Evolutionary conservation across 2,888 invertebrate species (phyloP), one percentile per base, ranked within the genome.

Genomic region (Drosophila pseudotalamancana): DNA sequence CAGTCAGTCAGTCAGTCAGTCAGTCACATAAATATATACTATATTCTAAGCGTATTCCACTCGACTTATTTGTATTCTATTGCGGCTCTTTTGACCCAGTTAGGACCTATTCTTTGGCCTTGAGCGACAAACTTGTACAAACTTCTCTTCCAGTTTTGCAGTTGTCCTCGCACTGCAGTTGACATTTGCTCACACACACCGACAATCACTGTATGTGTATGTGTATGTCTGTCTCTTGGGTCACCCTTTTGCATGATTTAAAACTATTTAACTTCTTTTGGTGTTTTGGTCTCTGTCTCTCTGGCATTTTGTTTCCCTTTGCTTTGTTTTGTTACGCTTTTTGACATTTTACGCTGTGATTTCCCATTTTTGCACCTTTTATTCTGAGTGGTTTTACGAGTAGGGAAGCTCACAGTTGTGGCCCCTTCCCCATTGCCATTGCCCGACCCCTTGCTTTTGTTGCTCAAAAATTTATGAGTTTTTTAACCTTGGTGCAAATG

Each of bases 91-190:
- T 25, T 73, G 72, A 73, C 74, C 74, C 55, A 72, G 73, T 73
- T 74, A 67, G 55, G 49, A 37, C 42, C 39, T 27, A 53, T 49
- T 79, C 68, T 74, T 77, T 65, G 82, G 55, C 81, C 81, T 85
- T 82, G 79, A 54, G 82, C 64, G 59, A 48, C 62, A 48, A 46
- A 43, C 27, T 62, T 70, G 72, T 63, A 55, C 65, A 82, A 82
- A 82, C 85, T 81, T 81, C 82, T 66, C 65, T n/a, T n/a, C 67
- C 56, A 56, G 64, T 16, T 35, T 54, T 82, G 75, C 72, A 81
- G 84, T 77, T 84, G 81, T 69, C 78, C 84, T 80, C 77, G 77
- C 75, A 39, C 48, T 69, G 64, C 72, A 77, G 84, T 84, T 80
- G 84, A 84, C 79, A 84, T 81, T 72, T 80, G 75, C 57, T 63